Conservation (phyloP, 2,888 invertebrate species). For the Scaptomyza flava region DNA sequence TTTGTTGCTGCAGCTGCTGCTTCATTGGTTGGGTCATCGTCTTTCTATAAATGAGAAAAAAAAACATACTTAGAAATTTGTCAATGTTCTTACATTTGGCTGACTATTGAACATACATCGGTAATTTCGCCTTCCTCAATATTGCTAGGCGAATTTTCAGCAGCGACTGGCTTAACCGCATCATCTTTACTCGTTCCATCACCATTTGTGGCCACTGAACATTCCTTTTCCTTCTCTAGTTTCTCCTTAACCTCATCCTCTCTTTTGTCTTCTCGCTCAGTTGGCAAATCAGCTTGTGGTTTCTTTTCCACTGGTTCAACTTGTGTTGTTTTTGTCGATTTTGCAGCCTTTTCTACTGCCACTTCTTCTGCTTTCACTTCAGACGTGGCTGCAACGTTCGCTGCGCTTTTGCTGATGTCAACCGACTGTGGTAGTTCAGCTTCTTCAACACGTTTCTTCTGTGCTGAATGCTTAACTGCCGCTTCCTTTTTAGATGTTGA, state of each 20-base stretch:
- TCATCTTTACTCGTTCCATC: constrained; percentile 16
- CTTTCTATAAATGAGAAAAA: constrained; percentile 38
- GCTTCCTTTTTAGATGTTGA: constrained; percentile 1
- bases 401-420: constrained; percentile 21
- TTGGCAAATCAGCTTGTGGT: constrained; percentile 11
- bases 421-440: not conserved
- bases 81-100: too few species aligned
- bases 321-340: constrained; percentile 2
- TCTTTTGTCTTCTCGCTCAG: constrained; percentile 1
- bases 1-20: not conserved
- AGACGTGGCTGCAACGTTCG: constrained; percentile 50
- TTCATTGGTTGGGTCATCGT: constrained; percentile 37
- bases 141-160: constrained; percentile 24
- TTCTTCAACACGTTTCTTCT: constrained; percentile 7
- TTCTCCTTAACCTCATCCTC: not conserved
- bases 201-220: constrained; percentile 41
- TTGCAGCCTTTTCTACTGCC: constrained; percentile 20
- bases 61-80: too few species aligned
- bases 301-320: constrained; percentile 2
- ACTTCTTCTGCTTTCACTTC: constrained; percentile 32
- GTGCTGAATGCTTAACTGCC: constrained; percentile 2
- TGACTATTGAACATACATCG: constrained; percentile 38
- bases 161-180: not conserved
- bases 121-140: constrained; percentile 67
- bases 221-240: not conserved